Evolutionary conservation across 2,113 vertebrate genomes (phyloP).

Genomic region (Corythoichthys haematopterus): DNA sequence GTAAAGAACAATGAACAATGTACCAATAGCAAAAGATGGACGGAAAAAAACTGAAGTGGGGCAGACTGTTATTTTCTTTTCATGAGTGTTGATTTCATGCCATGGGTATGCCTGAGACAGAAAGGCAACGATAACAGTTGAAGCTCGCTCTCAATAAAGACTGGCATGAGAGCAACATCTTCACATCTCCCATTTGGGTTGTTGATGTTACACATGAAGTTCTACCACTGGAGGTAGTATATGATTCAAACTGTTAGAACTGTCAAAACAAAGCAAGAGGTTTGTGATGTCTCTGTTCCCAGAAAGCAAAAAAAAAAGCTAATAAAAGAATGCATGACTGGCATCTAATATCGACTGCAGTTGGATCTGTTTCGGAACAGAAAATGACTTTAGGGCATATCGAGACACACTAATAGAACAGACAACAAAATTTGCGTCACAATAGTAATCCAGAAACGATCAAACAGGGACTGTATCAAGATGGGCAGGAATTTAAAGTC

Average conservation of each 20-base stretch:
- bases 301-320: background rate
- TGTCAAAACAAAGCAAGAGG: background rate
- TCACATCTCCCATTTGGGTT: background rate
- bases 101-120: background rate
- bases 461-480: too few relatives aligned
- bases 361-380: background rate
- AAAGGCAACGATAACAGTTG: background rate
- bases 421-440: too few relatives aligned
- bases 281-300: background rate
- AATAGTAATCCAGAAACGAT: too few relatives aligned
- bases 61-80: background rate
- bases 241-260: background rate
- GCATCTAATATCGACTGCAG: background rate
- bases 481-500: too few relatives aligned
- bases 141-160: background rate
- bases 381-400: too few relatives aligned
- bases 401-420: too few relatives aligned
- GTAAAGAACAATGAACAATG: background rate
- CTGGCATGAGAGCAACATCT: background rate
- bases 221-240: too few relatives aligned
- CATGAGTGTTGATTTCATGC: background rate
- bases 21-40: background rate
- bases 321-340: background rate
- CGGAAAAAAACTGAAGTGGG: background rate
- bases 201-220: background rate